Conservation (phyloP, 2,113 vertebrate species). For the Edolisoma coerulescens region DNA sequence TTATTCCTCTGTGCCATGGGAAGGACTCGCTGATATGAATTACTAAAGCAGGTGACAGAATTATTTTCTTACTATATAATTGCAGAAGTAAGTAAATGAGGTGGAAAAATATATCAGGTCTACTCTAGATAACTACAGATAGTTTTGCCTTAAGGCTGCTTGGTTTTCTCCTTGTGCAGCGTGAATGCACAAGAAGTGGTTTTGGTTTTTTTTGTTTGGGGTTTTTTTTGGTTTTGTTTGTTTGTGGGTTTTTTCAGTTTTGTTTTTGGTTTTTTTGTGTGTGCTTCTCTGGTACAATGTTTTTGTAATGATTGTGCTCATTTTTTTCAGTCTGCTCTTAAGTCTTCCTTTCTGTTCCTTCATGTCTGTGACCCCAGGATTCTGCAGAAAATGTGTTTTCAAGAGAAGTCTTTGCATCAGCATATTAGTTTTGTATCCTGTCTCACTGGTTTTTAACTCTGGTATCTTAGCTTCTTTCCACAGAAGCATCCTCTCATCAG, state of each 20-base stretch:
- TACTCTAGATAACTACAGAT: not conserved
- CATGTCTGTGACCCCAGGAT: fast-evolving
- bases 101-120: not conserved
- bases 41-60: not conserved
- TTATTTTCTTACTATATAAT: not conserved
- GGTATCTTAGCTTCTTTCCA: not conserved
- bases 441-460: not conserved
- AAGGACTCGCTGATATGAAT: not conserved
- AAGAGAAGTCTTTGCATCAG: not conserved
- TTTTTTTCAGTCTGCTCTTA: not conserved
- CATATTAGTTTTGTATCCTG: not conserved
- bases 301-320: not conserved
- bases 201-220: not conserved
- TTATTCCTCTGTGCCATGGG: not conserved
- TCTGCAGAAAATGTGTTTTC: not conserved
- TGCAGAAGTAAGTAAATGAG: not conserved
- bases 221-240: too few species aligned
- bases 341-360: not conserved
- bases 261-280: not conserved
- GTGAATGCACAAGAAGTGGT: not conserved
- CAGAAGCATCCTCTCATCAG: not conserved
- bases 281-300: not conserved
- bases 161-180: not conserved
- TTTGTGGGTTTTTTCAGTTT: not conserved
- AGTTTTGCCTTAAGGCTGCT: not conserved